phyloP scores from a whole-genome alignment of 2,113 vertebrate species.

The Dryoscopus gambensis region DNA sequence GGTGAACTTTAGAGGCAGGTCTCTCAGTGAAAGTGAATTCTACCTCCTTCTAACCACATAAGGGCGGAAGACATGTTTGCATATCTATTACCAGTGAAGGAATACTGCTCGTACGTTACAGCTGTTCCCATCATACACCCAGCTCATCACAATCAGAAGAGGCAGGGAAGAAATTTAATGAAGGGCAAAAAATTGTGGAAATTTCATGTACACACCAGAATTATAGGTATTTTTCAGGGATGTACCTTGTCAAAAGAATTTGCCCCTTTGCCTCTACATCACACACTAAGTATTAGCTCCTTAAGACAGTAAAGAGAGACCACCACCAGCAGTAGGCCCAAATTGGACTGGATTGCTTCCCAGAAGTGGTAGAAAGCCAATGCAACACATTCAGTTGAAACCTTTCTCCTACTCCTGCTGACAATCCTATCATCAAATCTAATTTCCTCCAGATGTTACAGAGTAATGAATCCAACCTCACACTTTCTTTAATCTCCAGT shows the following conservation, averaged over 20 bases:
- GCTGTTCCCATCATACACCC: neutral
- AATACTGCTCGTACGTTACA: neutral
- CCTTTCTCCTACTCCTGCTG: neutral
- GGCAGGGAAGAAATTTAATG: neutral
- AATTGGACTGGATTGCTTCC: neutral
- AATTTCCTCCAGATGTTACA: neutral
- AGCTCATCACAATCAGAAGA: neutral
- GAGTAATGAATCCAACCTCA: neutral
- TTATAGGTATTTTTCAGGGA: neutral
- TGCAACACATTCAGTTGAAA: neutral
- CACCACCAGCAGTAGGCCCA: neutral
- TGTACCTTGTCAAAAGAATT: neutral
- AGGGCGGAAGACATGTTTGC: neutral
- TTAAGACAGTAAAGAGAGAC: neutral
- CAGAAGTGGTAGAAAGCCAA: neutral
- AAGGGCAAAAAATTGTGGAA: neutral
- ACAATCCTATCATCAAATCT: neutral
- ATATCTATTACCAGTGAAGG: neutral
- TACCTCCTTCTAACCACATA: neutral
- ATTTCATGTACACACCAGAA: neutral
- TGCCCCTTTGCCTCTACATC: neutral
- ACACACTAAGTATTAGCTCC: neutral
- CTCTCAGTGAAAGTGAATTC: neutral
- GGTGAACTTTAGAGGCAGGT: neutral
- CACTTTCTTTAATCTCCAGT: neutral